Base-by-base conservation (phyloP, 2,888 invertebrate species). In the Microdon myrmicae region DNA sequence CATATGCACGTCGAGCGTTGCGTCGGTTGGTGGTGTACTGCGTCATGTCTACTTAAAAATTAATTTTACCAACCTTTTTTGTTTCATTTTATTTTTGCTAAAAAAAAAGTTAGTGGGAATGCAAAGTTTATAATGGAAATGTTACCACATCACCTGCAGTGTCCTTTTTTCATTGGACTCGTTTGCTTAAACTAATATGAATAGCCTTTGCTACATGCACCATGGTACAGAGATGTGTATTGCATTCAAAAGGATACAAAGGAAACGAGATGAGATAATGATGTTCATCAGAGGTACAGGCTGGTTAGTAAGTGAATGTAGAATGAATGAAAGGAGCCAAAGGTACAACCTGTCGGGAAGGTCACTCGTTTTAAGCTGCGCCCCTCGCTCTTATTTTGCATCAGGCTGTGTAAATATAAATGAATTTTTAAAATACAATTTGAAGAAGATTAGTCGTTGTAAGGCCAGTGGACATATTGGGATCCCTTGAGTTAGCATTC, bases 371-470 rank as follows among this genome's bases (percentile, higher is more conserved):
- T 14, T 28, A 17, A 43, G 7, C 32, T 39, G 34, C 14, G 6
- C 29, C 37, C 32, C 22, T 14, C 7, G 3, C 19, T 22, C 26
- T 20, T 45, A 2, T 31, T 25, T 37, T 35, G 26, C 25, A 29
- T 28, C 25, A 55, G 20, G 25, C 39, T 32, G 28, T 32, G 19
- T 58, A 56, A 64, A 58, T 28, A 48, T 7, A 2, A 5, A 64
- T 64, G 34, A 41, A 64, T 64, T 47, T 58, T 64, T 64, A 64
- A 64, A 64, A 64, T 64, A 47, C 48, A 31, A 64, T 58, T 64
- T 54, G n/a, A n/a, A n/a, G n/a, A n/a, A n/a, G n/a, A n/a, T n/a
- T n/a, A n/a, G n/a, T n/a, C n/a, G n/a, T n/a, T n/a, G n/a, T n/a
- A n/a, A n/a, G n/a, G n/a, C n/a, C n/a, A n/a, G n/a, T n/a, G n/a